phyloP scores from a whole-genome alignment of 1,140 invertebrate species.

The Drosophila quadrilineata region DNA sequence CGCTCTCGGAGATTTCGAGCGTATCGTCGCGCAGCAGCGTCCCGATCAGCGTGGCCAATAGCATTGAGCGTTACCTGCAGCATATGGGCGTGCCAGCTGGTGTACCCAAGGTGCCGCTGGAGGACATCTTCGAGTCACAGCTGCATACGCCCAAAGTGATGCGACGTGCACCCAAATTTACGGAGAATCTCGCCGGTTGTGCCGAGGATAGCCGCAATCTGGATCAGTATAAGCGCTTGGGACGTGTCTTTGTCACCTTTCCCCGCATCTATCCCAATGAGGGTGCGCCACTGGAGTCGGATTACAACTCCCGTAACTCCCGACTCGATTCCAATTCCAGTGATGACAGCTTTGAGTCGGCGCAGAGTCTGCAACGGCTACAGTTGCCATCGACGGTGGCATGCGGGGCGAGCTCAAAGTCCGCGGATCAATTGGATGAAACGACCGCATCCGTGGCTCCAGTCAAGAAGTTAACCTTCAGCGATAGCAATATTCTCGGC shows the following conservation, averaged over 20 bases:
- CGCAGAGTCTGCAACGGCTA: constrained; percentile 60
- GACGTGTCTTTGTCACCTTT: constrained; percentile 76
- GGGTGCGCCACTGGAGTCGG: not conserved
- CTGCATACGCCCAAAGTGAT: constrained; percentile 83
- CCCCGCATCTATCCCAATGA: constrained; percentile 59
- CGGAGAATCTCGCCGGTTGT: constrained; percentile 85
- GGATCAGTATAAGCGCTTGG: constrained; percentile 79
- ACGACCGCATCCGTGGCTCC: not conserved
- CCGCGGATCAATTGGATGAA: constrained; percentile 72
- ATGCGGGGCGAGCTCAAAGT: constrained; percentile 64
- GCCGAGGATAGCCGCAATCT: constrained; percentile 83
- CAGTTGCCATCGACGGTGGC: constrained; percentile 34
- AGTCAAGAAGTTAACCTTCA: constrained; percentile 71
- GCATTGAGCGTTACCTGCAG: constrained; percentile 78
- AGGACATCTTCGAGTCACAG: constrained; percentile 79
- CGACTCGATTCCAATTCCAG: constrained; percentile 66
- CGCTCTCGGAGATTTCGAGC: constrained; percentile 90
- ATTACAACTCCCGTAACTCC: not conserved
- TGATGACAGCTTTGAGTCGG: constrained; percentile 78
- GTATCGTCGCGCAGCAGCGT: constrained; percentile 83
- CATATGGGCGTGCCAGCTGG: constrained; percentile 50
- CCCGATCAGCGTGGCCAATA: constrained; percentile 76
- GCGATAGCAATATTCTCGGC: constrained; percentile 73
- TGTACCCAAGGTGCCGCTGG: constrained; percentile 47
- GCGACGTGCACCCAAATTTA: constrained; percentile 86